A percentile compares a stretch with the other conserved stretches of the same genome.
Conservation (phyloP, 2,113 vertebrate genomes). For the Chauna torquata region DNA sequence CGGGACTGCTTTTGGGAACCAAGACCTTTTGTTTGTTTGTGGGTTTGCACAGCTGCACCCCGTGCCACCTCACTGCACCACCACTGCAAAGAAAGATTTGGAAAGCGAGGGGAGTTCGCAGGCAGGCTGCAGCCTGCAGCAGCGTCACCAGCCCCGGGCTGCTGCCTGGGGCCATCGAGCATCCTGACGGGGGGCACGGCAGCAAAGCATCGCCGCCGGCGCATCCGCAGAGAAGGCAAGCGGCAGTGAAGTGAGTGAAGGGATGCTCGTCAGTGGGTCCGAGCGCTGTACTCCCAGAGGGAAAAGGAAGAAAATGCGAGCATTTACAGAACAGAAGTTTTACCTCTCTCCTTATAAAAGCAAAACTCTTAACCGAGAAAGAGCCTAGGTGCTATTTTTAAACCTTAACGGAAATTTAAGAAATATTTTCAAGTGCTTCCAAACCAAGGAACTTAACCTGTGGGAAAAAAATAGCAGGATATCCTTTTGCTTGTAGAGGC, state of each 20-base stretch:
- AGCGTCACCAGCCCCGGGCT: neutral
- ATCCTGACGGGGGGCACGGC: neutral
- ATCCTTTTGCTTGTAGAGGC: neutral
- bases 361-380: neutral
- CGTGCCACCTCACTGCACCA: neutral
- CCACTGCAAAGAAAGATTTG: neutral
- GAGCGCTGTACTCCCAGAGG: neutral
- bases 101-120: neutral
- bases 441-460: neutral
- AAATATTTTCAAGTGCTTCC: neutral
- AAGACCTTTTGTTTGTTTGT: neutral
- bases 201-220: neutral
- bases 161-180: neutral
- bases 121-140: neutral
- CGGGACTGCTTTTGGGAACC: neutral
- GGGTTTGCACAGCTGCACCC: neutral
- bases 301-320: neutral
- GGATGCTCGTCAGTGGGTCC: neutral
- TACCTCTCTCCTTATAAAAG: neutral
- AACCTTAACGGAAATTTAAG: neutral
- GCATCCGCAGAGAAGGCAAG: neutral
- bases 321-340: neutral
- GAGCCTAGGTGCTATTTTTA: neutral
- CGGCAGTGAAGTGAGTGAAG: neutral
- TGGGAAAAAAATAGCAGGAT: neutral